Evolutionary conservation across 2,797 vertebrate species (phyloP), one percentile per base, ranked within the genome.

Genomic region (Meda fulgida): DNA sequence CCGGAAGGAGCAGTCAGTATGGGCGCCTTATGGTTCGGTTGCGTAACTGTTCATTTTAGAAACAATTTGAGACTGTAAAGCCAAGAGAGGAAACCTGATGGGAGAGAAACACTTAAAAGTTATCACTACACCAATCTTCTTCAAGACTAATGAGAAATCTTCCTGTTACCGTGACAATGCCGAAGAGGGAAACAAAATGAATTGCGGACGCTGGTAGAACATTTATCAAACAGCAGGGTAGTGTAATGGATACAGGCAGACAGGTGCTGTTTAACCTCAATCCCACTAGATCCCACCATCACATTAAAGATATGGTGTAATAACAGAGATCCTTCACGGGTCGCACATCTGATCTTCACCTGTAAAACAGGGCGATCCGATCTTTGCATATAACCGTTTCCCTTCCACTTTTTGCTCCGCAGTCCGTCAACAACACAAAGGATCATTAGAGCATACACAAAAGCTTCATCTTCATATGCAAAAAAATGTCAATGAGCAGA

Each of bases 141-240:
- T 63, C 38, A 51, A 63, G 40, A 72, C 67, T 63, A 84, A 85
- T 72, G 76, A 85, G 77, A 85, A 70, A 51, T 51, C 31, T 23
- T 72, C 16, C 40, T 21, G 55, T 69, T 78, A 51, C 82, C 26
- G 31, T 48, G 67, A 80, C 40, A 55, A 84, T 79, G 40, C 29
- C 23, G 29, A 84, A 72, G 67, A 18, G 46, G 48, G 53, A 84
- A 58, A 7, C 36, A 65, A 72, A 79, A 79, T 72, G 21, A 85
- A 80, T 71, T 65, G 53, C 16, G 3, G 40, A 80, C 23, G 7
- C 26, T 86, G 71, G 72, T 65, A 70, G n/a, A 34, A 72, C 85
- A 78, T 86, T 77, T 69, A 60, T 82, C 79, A 70, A 78, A 86
- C 80, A 69, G 26, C 51, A 46, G 63, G 65, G 34, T 34, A 66